Conservation (phyloP, 1,140 invertebrate species). For the Cylas formicarius region DNA sequence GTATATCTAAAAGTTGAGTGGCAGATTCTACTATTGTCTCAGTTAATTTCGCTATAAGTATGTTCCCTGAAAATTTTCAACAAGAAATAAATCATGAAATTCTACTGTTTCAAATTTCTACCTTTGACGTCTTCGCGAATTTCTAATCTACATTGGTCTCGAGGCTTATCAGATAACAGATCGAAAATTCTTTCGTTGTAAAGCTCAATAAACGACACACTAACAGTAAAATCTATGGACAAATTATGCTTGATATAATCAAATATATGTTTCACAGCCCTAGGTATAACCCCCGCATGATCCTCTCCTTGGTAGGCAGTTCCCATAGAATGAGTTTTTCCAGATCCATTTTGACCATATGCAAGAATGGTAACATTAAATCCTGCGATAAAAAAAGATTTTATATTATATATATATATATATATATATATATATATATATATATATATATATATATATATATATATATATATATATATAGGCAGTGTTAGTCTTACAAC, state of each 20-base stretch:
- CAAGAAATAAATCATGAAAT: background rate
- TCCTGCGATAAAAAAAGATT: too few relatives aligned
- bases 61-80: constrained; percentile 33
- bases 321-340: constrained; percentile 91
- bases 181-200: constrained; percentile 76
- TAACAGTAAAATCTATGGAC: constrained; percentile 63
- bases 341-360: constrained; percentile 91
- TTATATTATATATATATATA: too few relatives aligned
- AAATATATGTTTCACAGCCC: constrained; percentile 79
- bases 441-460: too few relatives aligned
- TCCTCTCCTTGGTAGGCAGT: constrained; percentile 61
- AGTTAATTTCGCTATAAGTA: constrained; percentile 61
- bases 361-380: constrained; percentile 90
- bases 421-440: too few relatives aligned
- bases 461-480: too few relatives aligned
- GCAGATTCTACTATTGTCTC: constrained; percentile 56
- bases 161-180: constrained; percentile 58
- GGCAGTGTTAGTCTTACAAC: too few relatives aligned
- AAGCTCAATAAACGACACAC: constrained; percentile 69
- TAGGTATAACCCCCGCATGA: constrained; percentile 71
- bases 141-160: constrained; percentile 65
- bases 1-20: constrained; percentile 57
- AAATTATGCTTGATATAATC: constrained; percentile 53
- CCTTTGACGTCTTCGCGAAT: constrained; percentile 73
- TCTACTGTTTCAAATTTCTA: constrained; percentile 33